These are phyloP conservation scores for Ophion obscuratus DNA, from an alignment of 2,888 invertebrate species.

Conservation along the genomic window DNA sequence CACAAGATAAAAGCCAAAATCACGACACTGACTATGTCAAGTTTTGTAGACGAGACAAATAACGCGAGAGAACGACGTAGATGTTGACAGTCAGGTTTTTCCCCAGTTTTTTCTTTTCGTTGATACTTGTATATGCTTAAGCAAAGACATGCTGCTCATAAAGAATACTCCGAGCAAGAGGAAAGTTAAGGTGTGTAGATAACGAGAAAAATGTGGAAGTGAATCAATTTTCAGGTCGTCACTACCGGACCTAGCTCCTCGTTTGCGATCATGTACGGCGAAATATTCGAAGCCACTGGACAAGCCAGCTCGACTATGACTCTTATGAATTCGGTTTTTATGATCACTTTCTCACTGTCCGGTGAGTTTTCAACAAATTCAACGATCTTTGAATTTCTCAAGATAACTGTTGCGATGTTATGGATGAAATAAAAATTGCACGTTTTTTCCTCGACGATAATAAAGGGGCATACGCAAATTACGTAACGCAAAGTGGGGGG, in stretches of 20 bases:
- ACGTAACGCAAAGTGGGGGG: too few relatives aligned
- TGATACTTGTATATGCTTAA: not conserved
- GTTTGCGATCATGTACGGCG: slow-evolving; percentile 89
- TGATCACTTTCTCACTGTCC: slow-evolving; percentile 87
- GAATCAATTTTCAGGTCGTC: slow-evolving; percentile 85
- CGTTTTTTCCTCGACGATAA: too few relatives aligned
- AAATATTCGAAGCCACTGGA: slow-evolving; percentile 88
- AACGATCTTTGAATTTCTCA: not conserved
- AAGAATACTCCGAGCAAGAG: too few relatives aligned
- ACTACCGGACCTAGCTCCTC: slow-evolving; percentile 89
- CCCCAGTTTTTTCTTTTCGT: not conserved
- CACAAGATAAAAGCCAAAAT: not conserved
- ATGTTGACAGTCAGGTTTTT: not conserved
- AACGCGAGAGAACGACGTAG: not conserved
- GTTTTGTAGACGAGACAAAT: not conserved
- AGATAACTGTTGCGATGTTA: not conserved
- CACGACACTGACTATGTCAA: not conserved
- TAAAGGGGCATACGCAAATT: too few relatives aligned
- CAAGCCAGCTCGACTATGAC: slow-evolving; percentile 90
- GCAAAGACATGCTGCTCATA: not conserved
- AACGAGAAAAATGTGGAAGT: not conserved
- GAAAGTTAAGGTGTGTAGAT: not conserved
- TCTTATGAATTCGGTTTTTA: slow-evolving; percentile 89
- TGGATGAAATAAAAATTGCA: too few relatives aligned
- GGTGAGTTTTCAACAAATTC: slow-evolving; percentile 82